These are phyloP conservation scores for Drosophila kanapiae DNA, from an alignment of 1,140 invertebrate species.

Conservation along the genomic window DNA sequence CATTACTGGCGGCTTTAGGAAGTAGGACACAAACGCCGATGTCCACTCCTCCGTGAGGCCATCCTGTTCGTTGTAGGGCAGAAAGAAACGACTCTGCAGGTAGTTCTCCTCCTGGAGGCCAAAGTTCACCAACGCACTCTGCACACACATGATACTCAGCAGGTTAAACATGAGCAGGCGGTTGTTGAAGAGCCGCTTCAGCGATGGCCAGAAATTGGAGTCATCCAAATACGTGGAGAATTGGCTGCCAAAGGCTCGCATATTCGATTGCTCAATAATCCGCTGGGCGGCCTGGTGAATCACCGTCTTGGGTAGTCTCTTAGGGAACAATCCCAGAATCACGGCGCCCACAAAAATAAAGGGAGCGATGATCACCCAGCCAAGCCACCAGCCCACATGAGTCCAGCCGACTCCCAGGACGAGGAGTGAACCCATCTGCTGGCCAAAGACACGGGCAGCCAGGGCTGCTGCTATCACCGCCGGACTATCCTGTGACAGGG, in stretches of 20 bases:
- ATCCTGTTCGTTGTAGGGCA: conserved; percentile 86
- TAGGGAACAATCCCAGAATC: conserved; percentile 87
- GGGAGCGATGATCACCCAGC: conserved; percentile 88
- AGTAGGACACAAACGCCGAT: conserved; percentile 86
- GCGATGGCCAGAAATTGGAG: conserved; percentile 86
- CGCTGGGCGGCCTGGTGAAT: conserved; percentile 87
- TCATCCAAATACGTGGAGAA: conserved; percentile 79
- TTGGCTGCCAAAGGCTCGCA: conserved; percentile 67
- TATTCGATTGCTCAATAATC: conserved; percentile 77
- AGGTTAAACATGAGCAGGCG: conserved; percentile 88
- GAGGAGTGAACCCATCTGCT: conserved; percentile 81
- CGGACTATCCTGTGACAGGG: conserved; percentile 87
- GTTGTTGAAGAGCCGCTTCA: conserved; percentile 87
- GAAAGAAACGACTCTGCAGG: conserved; percentile 87
- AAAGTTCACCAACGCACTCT: conserved; percentile 87
- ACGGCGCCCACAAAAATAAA: conserved; percentile 86
- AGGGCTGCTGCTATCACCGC: conserved; percentile 69
- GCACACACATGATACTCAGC: conserved; percentile 86
- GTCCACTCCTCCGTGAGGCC: conserved; percentile 87
- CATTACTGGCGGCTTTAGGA: conserved; percentile 88
- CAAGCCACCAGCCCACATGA: conserved; percentile 85
- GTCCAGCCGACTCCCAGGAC: conserved; percentile 70
- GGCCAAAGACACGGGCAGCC: conserved; percentile 72
- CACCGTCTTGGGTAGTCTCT: conserved; percentile 86
- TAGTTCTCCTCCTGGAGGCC: conserved; percentile 87